These are phyloP conservation scores for Lobophora halterata DNA, from an alignment of 2,888 invertebrate species.

Conservation along the genomic window DNA sequence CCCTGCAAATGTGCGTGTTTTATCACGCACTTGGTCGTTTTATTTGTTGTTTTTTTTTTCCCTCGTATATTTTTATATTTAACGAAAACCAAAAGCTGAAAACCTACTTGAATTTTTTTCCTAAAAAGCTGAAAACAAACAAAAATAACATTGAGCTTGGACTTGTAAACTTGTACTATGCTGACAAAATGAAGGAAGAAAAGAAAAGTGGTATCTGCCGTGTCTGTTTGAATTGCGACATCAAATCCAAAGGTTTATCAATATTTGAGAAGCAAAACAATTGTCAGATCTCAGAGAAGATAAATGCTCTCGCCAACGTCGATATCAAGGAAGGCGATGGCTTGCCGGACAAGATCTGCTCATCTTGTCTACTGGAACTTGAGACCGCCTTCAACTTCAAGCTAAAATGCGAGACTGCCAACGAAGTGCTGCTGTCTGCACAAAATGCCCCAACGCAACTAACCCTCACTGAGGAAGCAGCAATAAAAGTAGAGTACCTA, in stretches of 20 bases:
- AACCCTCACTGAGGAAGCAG: not conserved
- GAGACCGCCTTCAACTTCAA: slow-evolving; percentile 56
- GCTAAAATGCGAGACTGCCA: slow-evolving; percentile 53
- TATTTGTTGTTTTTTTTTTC: too few relatives aligned
- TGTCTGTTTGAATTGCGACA: slow-evolving; percentile 47
- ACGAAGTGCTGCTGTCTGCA: slow-evolving; percentile 40
- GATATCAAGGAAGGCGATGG: slow-evolving; percentile 52
- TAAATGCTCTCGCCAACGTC: slow-evolving; percentile 52
- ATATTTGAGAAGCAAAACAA: slow-evolving; percentile 53
- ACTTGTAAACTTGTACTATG: not conserved
- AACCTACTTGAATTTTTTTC: too few relatives aligned
- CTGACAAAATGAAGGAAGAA: slow-evolving; percentile 12
- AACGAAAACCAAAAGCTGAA: too few relatives aligned
- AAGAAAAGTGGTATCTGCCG: slow-evolving; percentile 47
- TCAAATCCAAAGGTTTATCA: slow-evolving; percentile 43
- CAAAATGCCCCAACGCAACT: slow-evolving; percentile 3
- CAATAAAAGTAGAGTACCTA: slow-evolving; percentile 12
- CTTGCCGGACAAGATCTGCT: slow-evolving; percentile 57
- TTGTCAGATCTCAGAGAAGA: slow-evolving; percentile 47
- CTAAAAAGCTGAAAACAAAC: too few relatives aligned
- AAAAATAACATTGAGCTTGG: not conserved
- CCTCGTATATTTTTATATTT: too few relatives aligned
- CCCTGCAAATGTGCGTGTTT: too few relatives aligned
- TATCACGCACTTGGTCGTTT: too few relatives aligned
- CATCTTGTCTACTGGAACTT: slow-evolving; percentile 53